These are phyloP conservation scores for Petrosia ficiformis DNA, from an alignment of 37 sponge, comb jelly and placozoan genomes.

Conservation along the genomic window DNA sequence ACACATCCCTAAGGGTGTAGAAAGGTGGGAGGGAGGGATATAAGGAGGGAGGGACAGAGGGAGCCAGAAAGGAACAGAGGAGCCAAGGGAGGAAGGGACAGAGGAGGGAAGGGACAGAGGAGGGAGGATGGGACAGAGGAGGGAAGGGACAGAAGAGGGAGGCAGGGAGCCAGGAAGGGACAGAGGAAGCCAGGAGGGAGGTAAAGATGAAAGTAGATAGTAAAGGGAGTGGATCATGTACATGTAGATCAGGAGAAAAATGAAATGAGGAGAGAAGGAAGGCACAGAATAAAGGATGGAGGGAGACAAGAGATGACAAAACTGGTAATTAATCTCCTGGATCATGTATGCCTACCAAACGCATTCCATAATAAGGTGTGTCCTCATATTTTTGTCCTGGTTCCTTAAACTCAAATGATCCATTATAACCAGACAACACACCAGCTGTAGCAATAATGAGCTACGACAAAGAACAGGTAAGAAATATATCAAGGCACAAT, in stretches of 20 bases:
- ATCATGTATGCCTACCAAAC: constrained; percentile 60
- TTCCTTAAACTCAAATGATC: constrained; percentile 92
- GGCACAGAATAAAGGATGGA: background rate
- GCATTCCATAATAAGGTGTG: constrained; percentile 82
- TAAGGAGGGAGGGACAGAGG: background rate
- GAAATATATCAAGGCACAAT: background rate
- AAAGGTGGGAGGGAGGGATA: background rate
- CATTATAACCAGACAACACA: constrained; percentile 87
- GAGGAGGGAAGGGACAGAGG: too few species aligned
- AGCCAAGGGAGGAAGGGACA: background rate
- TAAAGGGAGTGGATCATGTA: background rate
- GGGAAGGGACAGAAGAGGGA: background rate
- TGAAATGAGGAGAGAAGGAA: background rate
- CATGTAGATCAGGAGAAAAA: too few species aligned
- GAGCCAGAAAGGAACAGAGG: constrained; percentile 8
- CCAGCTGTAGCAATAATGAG: constrained; percentile 89
- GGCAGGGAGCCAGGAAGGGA: constrained; percentile 1
- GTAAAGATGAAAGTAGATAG: background rate
- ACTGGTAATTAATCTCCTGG: background rate
- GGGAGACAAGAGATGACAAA: background rate
- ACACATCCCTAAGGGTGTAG: constrained; percentile 75
- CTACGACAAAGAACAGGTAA: constrained; percentile 19
- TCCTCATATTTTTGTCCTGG: constrained; percentile 84
- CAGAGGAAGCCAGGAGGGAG: constrained; percentile 1
- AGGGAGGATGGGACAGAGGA: too few species aligned